Conservation (phyloP, 2,797 vertebrate genomes). For the Taenioides sp. region DNA sequence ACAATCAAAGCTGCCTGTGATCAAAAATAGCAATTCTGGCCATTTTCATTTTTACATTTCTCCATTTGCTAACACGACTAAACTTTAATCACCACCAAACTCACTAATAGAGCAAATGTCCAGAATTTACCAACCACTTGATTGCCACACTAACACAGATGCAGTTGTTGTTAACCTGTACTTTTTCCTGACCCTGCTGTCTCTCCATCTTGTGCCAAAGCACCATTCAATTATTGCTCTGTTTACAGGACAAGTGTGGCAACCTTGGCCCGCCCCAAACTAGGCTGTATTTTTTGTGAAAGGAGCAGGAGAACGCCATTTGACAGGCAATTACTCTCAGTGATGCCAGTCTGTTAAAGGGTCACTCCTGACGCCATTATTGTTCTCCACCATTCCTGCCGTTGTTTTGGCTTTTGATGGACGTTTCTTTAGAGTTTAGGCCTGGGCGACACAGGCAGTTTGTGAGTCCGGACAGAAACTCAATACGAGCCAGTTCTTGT, state of each 20-base stretch:
- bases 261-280: conserved; percentile 55
- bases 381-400: conserved; percentile 54
- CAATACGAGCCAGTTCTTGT: conserved; percentile 52
- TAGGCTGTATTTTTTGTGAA: conserved; percentile 32
- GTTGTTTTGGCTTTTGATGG: conserved; percentile 59
- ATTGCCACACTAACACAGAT: conserved; percentile 12
- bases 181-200: conserved; percentile 37
- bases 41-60: no score
- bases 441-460: conserved; percentile 44
- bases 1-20: background rate
- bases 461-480: conserved; percentile 69
- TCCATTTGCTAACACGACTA: background rate
- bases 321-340: conserved; percentile 77
- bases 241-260: conserved; percentile 50
- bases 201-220: conserved; percentile 36
- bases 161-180: conserved; percentile 41
- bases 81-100: background rate
- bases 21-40: background rate
- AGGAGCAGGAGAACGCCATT: conserved; percentile 63
- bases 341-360: conserved; percentile 67
- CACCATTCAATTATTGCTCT: conserved; percentile 61
- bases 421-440: conserved; percentile 68
- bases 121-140: background rate
- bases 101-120: background rate
- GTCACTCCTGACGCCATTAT: conserved; percentile 67